Conservation (phyloP, 2,113 vertebrate species). For the Hyperoodon ampullatus region DNA sequence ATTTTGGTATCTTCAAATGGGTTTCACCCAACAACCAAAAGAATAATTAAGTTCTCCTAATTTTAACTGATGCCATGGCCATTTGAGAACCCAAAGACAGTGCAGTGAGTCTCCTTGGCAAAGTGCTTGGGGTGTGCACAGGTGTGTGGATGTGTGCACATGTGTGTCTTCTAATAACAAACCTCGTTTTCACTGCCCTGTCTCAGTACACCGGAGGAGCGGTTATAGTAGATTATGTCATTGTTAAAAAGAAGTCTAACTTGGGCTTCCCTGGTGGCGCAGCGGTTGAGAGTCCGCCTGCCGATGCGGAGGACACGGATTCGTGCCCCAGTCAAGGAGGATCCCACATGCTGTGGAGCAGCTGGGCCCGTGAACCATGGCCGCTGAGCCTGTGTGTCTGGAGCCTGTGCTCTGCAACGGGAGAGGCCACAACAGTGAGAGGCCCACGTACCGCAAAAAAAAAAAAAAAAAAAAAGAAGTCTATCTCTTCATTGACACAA, state of each 20-base stretch:
- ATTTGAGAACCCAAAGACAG: neutral
- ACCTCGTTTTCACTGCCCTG: neutral
- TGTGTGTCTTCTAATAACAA: neutral
- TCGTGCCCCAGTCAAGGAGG: too few relatives aligned
- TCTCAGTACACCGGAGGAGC: neutral
- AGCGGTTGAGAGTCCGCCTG: too few relatives aligned
- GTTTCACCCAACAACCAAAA: neutral
- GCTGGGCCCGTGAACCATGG: too few relatives aligned
- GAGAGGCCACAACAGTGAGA: too few relatives aligned
- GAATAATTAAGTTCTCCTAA: neutral
- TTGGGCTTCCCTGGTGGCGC: too few relatives aligned
- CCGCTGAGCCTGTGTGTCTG: too few relatives aligned
- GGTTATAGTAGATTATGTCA: neutral
- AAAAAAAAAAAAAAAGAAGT: neutral
- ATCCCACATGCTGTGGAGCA: too few relatives aligned
- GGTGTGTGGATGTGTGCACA: neutral
- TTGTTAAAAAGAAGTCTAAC: conserved; percentile 32
- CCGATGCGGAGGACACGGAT: too few relatives aligned
- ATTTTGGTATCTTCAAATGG: neutral
- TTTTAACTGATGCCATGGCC: neutral
- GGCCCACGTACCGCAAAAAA: too few relatives aligned
- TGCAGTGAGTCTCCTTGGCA: neutral
- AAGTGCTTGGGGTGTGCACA: neutral
- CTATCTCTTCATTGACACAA: conserved; percentile 51
- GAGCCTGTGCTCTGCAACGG: too few relatives aligned